Evolutionary conservation across 2,113 vertebrate genomes (phyloP).

Genomic region (Collichthys lucidus): DNA sequence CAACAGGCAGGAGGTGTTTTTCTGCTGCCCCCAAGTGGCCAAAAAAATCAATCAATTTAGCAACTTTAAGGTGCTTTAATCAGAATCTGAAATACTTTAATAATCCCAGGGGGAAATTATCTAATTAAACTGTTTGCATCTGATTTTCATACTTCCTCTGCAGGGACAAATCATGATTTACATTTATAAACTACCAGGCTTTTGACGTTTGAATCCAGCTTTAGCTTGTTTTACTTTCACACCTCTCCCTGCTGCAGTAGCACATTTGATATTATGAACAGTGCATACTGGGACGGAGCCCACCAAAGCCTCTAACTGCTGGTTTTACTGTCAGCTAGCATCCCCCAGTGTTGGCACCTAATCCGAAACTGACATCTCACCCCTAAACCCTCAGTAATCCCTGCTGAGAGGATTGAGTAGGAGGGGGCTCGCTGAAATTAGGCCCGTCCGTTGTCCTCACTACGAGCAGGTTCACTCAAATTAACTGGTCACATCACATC

Average conservation of each 20-base stretch:
- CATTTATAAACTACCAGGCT: too few relatives aligned
- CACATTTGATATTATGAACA: conserved; percentile 13
- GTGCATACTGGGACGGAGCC: background rate
- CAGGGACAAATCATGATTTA: background rate
- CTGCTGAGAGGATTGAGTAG: conserved; percentile 45
- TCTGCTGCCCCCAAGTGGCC: background rate
- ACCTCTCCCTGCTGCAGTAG: background rate
- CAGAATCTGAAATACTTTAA: too few relatives aligned
- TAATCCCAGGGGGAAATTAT: too few relatives aligned
- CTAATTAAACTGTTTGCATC: too few relatives aligned
- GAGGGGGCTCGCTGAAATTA: conserved; percentile 29
- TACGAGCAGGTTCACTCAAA: conserved; percentile 17
- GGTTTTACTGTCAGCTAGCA: conserved; percentile 25
- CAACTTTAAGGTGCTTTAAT: background rate
- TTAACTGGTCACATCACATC: conserved; percentile 13
- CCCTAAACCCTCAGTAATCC: conserved; percentile 61
- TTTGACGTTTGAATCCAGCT: background rate
- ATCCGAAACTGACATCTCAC: conserved; percentile 57
- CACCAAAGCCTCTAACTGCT: conserved; percentile 32
- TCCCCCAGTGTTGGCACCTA: conserved; percentile 19
- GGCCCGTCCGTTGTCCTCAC: conserved; percentile 33
- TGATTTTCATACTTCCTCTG: background rate
- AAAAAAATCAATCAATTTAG: background rate
- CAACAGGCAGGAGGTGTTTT: too few relatives aligned
- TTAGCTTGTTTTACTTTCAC: background rate